Evolutionary conservation across 2,797 vertebrate species (phyloP).

Genomic region (Alcedo atthis): DNA sequence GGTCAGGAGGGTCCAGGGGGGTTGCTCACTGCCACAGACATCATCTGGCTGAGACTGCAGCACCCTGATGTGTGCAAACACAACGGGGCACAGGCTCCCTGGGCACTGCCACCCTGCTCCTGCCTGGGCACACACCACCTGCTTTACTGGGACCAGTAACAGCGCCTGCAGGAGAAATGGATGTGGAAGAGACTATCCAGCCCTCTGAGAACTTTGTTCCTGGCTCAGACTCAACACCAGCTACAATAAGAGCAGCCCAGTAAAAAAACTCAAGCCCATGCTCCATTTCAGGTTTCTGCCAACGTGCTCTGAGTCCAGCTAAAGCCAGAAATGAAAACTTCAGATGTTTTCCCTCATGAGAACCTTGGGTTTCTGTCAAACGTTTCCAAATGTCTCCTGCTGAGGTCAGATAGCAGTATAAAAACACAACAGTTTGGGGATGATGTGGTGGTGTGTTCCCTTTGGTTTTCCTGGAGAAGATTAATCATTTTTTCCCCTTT

Average conservation of each 20-base stretch:
- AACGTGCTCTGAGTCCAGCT: neutral
- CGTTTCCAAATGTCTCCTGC: neutral
- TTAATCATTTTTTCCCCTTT: neutral
- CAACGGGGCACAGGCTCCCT: conserved; percentile 21
- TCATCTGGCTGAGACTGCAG: conserved; percentile 27
- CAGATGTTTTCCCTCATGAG: neutral
- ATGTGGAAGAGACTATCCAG: neutral
- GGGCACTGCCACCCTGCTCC: conserved; percentile 15
- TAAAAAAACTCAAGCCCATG: neutral
- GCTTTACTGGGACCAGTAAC: neutral
- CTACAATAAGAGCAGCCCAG: neutral
- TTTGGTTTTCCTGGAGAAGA: neutral
- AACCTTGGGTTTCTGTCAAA: neutral
- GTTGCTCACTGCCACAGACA: neutral
- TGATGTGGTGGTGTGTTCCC: too few species aligned
- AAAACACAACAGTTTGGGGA: neutral
- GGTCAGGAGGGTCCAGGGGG: neutral
- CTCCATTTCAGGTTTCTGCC: neutral
- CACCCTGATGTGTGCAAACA: conserved; percentile 61
- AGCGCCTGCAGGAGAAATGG: neutral
- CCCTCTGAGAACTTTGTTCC: neutral
- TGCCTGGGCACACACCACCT: conserved; percentile 27
- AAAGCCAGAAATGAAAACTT: neutral
- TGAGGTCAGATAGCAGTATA: neutral
- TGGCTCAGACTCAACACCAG: neutral